A percentile compares a stretch with the other conserved stretches of the same genome.
phyloP scores from a whole-genome alignment of 2,113 vertebrate species.

The Malurus alboscapulatus region DNA sequence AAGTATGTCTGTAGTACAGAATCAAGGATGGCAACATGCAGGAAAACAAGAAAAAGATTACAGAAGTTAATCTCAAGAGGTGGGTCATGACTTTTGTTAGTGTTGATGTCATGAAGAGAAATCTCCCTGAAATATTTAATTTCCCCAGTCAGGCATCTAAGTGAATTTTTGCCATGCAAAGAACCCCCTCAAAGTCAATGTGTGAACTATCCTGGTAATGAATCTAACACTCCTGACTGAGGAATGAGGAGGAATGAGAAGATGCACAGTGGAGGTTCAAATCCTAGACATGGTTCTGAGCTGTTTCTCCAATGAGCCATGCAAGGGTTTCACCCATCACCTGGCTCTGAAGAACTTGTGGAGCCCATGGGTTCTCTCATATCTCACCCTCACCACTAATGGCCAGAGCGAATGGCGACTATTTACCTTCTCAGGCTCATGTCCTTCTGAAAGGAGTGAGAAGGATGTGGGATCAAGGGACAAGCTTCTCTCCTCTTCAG shows the following conservation, averaged over 20 bases:
- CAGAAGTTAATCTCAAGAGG: neutral
- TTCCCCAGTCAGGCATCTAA: neutral
- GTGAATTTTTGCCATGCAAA: neutral
- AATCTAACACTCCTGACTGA: neutral
- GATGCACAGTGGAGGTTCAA: neutral
- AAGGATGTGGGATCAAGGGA: neutral
- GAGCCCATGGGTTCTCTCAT: neutral
- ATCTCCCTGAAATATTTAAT: neutral
- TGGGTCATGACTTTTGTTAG: neutral
- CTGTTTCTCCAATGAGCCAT: neutral
- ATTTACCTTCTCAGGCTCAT: neutral
- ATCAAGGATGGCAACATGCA: neutral
- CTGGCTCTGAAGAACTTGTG: neutral
- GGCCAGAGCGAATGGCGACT: neutral
- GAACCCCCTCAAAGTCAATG: neutral
- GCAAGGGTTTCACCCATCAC: neutral
- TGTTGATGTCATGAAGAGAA: neutral
- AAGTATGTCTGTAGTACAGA: neutral
- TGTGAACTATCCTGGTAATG: neutral
- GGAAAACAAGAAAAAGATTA: neutral
- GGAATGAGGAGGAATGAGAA: neutral
- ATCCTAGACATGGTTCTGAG: neutral
- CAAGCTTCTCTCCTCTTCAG: neutral
- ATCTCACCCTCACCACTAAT: neutral
- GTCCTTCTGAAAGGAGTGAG: neutral